Evolutionary conservation across 2,797 vertebrate species (phyloP).

Genomic region (Cossypha heuglini): DNA sequence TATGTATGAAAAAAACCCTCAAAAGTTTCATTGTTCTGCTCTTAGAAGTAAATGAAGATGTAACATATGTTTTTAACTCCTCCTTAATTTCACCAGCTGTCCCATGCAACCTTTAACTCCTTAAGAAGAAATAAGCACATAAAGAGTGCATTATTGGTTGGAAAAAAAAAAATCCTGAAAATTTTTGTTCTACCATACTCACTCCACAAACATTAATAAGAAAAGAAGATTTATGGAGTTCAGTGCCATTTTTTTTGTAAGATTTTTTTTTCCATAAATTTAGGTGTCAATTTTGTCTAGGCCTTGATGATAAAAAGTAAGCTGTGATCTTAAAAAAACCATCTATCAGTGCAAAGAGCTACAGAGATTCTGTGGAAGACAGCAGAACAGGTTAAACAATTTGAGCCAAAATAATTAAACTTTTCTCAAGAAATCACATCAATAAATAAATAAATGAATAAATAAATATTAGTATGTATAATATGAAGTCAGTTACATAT

Average conservation of each 20-base stretch:
- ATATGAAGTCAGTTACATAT: no score
- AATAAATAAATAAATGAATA: background rate
- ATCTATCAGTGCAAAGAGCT: background rate
- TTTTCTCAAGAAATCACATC: background rate
- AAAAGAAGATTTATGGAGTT: background rate
- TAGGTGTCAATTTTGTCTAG: background rate
- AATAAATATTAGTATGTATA: background rate
- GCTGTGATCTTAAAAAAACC: background rate
- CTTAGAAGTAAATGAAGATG: background rate
- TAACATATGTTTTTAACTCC: background rate
- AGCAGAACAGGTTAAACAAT: background rate
- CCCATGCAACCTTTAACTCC: background rate
- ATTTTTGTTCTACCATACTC: background rate
- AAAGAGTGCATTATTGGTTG: background rate
- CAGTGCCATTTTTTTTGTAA: background rate
- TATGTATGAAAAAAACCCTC: background rate
- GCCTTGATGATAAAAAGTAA: background rate
- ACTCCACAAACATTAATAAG: background rate
- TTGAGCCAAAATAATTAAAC: background rate
- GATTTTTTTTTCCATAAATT: background rate
- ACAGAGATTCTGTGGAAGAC: background rate
- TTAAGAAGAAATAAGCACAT: background rate
- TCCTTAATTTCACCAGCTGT: background rate
- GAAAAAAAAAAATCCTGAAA: background rate
- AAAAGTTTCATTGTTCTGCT: background rate